Base-by-base conservation (phyloP, 2,888 invertebrate species). In the Tinea semifulvella region DNA sequence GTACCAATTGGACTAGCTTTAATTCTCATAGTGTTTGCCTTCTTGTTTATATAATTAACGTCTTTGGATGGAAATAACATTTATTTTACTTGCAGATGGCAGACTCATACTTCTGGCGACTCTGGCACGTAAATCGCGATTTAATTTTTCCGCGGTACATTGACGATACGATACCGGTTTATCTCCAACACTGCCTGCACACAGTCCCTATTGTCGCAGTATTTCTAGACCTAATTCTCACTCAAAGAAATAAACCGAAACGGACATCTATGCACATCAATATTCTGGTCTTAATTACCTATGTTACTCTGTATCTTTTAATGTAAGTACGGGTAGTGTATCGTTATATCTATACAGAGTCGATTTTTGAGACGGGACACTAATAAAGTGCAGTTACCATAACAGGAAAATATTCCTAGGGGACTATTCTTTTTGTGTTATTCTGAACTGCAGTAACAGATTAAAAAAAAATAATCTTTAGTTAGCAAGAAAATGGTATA, bases 321-420 rank as follows among this genome's bases (percentile, higher is more conserved):
- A 66, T 68, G 72, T 72, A 54, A 69, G 71, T 68, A 49, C 44
- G n/a, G n/a, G n/a, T n/a, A n/a, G n/a, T n/a, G n/a, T n/a, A n/a
- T n/a, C n/a, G n/a, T n/a, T n/a, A n/a, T n/a, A n/a, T n/a, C n/a
- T n/a, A n/a, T n/a, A n/a, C n/a, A n/a, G n/a, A n/a, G n/a, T n/a
- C n/a, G n/a, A n/a, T n/a, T n/a, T n/a, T n/a, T n/a, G n/a, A n/a
- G n/a, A n/a, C n/a, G n/a, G n/a, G n/a, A n/a, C n/a, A n/a, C n/a
- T n/a, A n/a, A n/a, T n/a, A n/a, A n/a, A n/a, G n/a, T n/a, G n/a
- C n/a, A n/a, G n/a, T n/a, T n/a, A n/a, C n/a, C n/a, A n/a, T n/a
- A n/a, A n/a, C n/a, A n/a, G n/a, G n/a, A n/a, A n/a, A n/a, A n/a
- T n/a, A n/a, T n/a, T n/a, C n/a, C n/a, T n/a, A n/a, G n/a, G n/a